These are phyloP conservation scores for Probaryconus sp. DNA, from an alignment of 1,140 invertebrate genomes.

Conservation along the genomic window DNA sequence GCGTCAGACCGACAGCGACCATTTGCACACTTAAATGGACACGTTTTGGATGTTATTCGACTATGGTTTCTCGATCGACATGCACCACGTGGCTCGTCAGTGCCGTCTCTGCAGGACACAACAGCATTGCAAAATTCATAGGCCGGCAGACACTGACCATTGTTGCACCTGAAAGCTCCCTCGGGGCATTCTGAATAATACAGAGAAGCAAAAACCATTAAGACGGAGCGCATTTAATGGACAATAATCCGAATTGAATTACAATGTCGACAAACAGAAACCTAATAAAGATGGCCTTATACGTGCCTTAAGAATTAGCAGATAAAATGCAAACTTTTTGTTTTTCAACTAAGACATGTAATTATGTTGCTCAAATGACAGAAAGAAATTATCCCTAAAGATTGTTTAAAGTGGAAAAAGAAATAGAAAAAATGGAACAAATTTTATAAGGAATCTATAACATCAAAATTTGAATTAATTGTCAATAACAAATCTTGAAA, in stretches of 20 bases:
- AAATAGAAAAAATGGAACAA: no score
- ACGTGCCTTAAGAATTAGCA: conserved; percentile 35
- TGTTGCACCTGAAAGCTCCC: conserved; percentile 88
- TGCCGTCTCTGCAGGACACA: conserved; percentile 89
- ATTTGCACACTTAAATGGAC: conserved; percentile 90
- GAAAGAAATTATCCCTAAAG: no score
- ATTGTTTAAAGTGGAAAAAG: no score
- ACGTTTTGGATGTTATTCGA: conserved; percentile 73
- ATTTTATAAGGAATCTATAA: no score
- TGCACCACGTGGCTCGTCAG: conserved; percentile 88
- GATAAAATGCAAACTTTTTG: no score
- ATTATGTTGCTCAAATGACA: no score
- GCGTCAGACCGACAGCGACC: conserved; percentile 91
- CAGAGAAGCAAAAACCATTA: conserved; percentile 49
- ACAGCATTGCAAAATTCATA: conserved; percentile 95
- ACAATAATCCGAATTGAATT: conserved; percentile 39
- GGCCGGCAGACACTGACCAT: conserved; percentile 90
- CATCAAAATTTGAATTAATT: no score
- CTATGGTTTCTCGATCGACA: conserved; percentile 80
- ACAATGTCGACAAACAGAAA: conserved; percentile 21
- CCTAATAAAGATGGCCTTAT: conserved; percentile 29
- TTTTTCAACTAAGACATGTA: no score
- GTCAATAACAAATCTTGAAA: no score
- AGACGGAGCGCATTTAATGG: conserved; percentile 32
- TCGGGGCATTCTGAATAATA: conserved; percentile 81